A percentile compares a stretch with the other conserved stretches of the same genome.
phyloP scores from a whole-genome alignment of 2,888 invertebrate species.

The Agrotis segetum region DNA sequence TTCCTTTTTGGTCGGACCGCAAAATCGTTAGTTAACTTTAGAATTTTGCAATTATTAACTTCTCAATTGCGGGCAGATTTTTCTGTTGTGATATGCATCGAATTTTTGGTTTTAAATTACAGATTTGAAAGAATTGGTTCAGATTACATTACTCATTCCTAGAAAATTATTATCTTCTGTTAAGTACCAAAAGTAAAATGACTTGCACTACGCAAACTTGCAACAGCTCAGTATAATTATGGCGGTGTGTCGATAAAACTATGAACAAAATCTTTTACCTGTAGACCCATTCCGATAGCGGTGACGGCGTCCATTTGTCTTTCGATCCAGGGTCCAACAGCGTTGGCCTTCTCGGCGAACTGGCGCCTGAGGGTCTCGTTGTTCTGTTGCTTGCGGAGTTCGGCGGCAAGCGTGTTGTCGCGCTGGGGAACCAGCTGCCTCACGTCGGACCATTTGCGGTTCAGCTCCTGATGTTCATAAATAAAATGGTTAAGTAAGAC shows the following conservation, averaged over 20 bases:
- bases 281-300: conserved; percentile 98
- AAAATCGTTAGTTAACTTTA: background rate
- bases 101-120: background rate
- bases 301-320: conserved; percentile 99
- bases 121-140: background rate
- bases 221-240: no score
- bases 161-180: background rate
- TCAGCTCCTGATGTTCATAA: conserved; percentile 93
- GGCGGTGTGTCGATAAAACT: no score
- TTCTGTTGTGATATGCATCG: background rate
- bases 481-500: background rate
- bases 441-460: conserved; percentile 99
- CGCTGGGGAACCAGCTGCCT: conserved; percentile 98
- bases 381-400: conserved; percentile 99
- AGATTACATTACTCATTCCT: conserved; percentile 16
- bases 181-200: background rate
- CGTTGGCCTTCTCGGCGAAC: conserved; percentile 99
- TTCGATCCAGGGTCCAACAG: conserved; percentile 99
- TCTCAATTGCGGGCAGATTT: background rate
- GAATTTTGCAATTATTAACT: background rate
- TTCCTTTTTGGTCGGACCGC: no score
- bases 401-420: conserved; percentile 98
- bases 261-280: conserved; percentile 82
- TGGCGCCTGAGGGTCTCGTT: conserved; percentile 99
- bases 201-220: background rate